Percentiles rank a stretch among this genome's conserved stretches.
phyloP scores from a whole-genome alignment of 2,888 invertebrate species.

The Mylabris sibirica region DNA sequence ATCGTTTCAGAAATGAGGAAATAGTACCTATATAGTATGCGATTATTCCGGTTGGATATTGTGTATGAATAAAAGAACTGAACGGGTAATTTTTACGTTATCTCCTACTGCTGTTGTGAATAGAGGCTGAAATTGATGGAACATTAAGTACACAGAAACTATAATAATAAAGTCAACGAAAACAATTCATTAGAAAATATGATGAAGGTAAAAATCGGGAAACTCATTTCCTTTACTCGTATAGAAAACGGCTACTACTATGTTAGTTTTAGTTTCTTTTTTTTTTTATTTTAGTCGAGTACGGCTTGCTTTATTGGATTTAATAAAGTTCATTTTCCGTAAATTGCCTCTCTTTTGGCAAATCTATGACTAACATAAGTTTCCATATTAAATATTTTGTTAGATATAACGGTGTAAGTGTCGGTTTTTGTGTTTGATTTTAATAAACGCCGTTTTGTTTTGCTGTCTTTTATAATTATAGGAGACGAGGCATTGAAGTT shows the following conservation, averaged over 20 bases:
- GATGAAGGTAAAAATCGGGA: neutral
- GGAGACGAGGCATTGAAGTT: neutral
- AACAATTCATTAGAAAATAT: conserved; percentile 7
- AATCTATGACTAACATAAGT: neutral
- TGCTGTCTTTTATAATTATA: neutral
- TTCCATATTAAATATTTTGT: neutral
- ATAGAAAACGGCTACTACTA: neutral
- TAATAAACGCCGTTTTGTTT: neutral
- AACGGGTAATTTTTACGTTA: neutral
- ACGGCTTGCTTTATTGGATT: conserved; percentile 4
- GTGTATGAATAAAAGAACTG: no score
- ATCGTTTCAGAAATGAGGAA: no score
- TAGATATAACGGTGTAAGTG: neutral
- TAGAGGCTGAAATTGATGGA: neutral
- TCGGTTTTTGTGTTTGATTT: neutral
- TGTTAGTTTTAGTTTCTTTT: no score
- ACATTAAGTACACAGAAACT: neutral
- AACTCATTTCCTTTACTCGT: neutral
- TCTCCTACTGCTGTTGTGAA: neutral
- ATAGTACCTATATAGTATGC: no score
- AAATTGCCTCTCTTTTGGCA: neutral
- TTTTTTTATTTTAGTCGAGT: neutral
- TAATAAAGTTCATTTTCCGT: neutral
- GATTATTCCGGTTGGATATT: no score
- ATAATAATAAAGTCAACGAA: conserved; percentile 2